Conservation (phyloP, 1,140 invertebrate genomes). For the Oscheius sp. region DNA sequence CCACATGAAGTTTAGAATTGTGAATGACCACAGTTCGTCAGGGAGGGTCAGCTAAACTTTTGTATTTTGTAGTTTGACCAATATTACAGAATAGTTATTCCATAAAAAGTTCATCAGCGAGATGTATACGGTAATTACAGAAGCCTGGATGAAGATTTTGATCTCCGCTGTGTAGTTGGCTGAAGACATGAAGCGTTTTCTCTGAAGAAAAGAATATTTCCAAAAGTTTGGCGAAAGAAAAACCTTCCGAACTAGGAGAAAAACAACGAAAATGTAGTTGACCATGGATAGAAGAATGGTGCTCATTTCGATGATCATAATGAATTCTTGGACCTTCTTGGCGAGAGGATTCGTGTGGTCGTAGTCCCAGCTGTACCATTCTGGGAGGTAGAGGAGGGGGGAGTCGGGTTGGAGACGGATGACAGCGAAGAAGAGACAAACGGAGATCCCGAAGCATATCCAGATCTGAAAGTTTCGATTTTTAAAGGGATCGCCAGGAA, state of each 20-base stretch:
- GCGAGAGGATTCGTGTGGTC: constrained; percentile 32
- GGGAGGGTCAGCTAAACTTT: constrained; percentile 44
- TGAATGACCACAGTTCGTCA: constrained; percentile 39
- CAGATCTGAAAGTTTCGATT: constrained; percentile 37
- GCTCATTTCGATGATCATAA: constrained; percentile 48
- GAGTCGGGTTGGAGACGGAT: constrained; percentile 41
- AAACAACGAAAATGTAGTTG: constrained; percentile 45
- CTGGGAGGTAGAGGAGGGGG: constrained; percentile 43
- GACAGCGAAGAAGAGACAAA: constrained; percentile 33
- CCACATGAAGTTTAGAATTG: constrained; percentile 52
- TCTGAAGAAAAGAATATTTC: constrained; percentile 5
- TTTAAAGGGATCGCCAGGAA: not conserved
- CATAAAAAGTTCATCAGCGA: constrained; percentile 39
- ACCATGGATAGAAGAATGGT: constrained; percentile 44
- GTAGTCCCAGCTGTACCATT: constrained; percentile 48
- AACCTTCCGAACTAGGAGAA: constrained; percentile 41
- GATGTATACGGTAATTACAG: constrained; percentile 48
- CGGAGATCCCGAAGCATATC: constrained; percentile 19
- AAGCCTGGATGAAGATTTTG: constrained; percentile 51
- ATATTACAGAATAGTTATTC: constrained; percentile 7
- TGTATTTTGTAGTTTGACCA: not conserved
- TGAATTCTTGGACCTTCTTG: constrained; percentile 40
- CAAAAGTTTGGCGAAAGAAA: not conserved
- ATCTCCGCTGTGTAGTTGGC: constrained; percentile 38
- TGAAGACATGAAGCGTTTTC: constrained; percentile 28